Evolutionary conservation across 2,888 invertebrate genomes (phyloP).

Genomic region (Thecocarcelia acutangulata): DNA sequence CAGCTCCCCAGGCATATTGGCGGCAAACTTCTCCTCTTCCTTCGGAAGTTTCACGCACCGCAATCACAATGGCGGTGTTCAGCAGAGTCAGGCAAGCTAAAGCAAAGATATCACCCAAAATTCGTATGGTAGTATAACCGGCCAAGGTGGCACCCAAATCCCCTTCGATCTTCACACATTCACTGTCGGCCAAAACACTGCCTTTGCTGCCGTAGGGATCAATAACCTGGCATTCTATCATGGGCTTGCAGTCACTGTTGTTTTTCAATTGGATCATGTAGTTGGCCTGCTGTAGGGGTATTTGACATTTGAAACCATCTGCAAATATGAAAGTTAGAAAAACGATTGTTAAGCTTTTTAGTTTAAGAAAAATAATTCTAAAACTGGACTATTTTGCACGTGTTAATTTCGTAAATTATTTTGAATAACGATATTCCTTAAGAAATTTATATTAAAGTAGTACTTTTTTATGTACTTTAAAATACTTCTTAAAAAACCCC

Average conservation of each 20-base stretch:
- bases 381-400: too few relatives aligned
- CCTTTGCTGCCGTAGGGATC: constrained; percentile 87
- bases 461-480: too few relatives aligned
- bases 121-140: constrained; percentile 86
- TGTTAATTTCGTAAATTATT: too few relatives aligned
- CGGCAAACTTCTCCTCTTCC: constrained; percentile 90
- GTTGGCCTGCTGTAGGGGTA: constrained; percentile 83
- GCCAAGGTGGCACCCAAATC: constrained; percentile 87
- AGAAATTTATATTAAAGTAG: too few relatives aligned
- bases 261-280: constrained; percentile 78
- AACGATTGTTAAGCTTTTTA: not conserved
- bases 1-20: constrained; percentile 88
- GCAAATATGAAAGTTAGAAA: constrained; percentile 4
- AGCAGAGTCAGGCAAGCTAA: constrained; percentile 87
- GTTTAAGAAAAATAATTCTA: not conserved
- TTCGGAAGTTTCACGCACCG: constrained; percentile 90
- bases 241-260: constrained; percentile 83
- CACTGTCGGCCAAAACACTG: constrained; percentile 86
- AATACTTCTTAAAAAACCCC: too few relatives aligned
- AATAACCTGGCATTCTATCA: constrained; percentile 87
- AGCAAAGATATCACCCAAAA: constrained; percentile 89
- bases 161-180: constrained; percentile 84
- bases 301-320: constrained; percentile 85
- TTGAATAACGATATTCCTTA: too few relatives aligned
- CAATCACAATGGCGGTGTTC: constrained; percentile 90